These are phyloP conservation scores for Camptogramma bilineatum DNA, from an alignment of 2,888 invertebrate species.

Conservation along the genomic window DNA sequence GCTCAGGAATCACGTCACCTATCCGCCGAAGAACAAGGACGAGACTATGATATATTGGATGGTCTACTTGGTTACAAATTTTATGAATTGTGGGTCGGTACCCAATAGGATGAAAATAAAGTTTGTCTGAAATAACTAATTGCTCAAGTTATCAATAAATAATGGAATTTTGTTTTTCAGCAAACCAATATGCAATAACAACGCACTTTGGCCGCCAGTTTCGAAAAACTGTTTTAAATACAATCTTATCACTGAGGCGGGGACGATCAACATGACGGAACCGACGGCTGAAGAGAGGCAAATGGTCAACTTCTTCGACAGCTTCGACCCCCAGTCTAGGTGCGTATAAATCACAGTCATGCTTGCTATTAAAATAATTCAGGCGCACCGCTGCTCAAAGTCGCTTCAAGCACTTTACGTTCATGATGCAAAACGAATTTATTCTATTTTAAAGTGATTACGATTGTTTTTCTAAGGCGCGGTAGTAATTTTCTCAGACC, in stretches of 20 bases:
- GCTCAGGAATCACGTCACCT: slow-evolving; percentile 32
- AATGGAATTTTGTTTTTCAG: slow-evolving; percentile 12
- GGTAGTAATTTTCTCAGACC: too few relatives aligned
- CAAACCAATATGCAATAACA: slow-evolving; percentile 19
- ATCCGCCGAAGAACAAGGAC: slow-evolving; percentile 37
- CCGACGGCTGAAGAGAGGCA: slow-evolving; percentile 23
- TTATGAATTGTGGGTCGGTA: slow-evolving; percentile 21
- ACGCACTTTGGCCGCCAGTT: slow-evolving; percentile 19
- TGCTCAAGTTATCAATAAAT: neutral
- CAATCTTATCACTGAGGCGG: slow-evolving; percentile 10
- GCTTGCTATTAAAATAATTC: neutral
- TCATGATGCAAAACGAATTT: too few relatives aligned
- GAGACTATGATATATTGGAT: slow-evolving; percentile 47
- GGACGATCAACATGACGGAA: slow-evolving; percentile 6
- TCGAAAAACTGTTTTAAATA: slow-evolving; percentile 17
- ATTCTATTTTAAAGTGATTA: too few relatives aligned
- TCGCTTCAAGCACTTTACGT: too few relatives aligned
- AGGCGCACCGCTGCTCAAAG: too few relatives aligned
- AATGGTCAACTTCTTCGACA: slow-evolving; percentile 31
- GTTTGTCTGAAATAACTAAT: neutral
- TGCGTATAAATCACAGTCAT: neutral
- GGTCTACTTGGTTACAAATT: slow-evolving; percentile 41
- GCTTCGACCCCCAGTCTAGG: slow-evolving; percentile 27
- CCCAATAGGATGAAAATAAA: neutral
- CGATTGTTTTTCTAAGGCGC: too few relatives aligned